Base-by-base conservation (phyloP, 2,888 invertebrate genomes). In the Callyntrura sp. region DNA sequence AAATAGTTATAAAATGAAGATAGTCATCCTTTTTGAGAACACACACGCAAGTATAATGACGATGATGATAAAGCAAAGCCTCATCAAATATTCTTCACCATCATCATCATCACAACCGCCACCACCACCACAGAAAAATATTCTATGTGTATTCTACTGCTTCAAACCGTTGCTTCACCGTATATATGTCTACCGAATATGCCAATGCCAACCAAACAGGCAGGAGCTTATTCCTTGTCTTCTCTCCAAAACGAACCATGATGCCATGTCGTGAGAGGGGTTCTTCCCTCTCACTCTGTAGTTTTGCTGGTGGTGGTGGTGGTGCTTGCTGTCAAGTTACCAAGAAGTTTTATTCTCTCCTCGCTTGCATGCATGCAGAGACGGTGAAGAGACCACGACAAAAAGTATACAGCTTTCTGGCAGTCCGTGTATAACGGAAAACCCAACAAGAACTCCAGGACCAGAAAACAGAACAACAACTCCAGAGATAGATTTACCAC, bases 31-130 rank as follows among this genome's bases (percentile, higher is more conserved):
- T 81, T 23, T 20, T 11, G 9, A 20, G 51, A 17, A 76, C 48
- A 48, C 45, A 43, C 83, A 68, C 68, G 55, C 83, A 51, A 4
- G 51, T 48, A 48, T 45, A 65, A 43, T n/a, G n/a, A n/a, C n/a
- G 35, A 48, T 45, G 73, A 76, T 76, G 73, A 76, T 76, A 17
- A 76, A 82, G 57, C 55, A 82, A 55, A 65, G 48, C 8, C 45
- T n/a, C n/a, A n/a, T n/a, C n/a, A 28, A 65, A 83, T 28, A 51
- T 14, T 68, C 83, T 17, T 83, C 83, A 5, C 68, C 83, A 83
- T 65, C 51, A 68, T 35, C 28, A 68, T 14, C 4, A 6, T 62
- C 25, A 57, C 20, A 20, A 78, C n/a, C n/a, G n/a, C n/a, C n/a
- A n/a, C n/a, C n/a, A n/a, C n/a, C n/a, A n/a, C n/a, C n/a, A n/a